Conservation (phyloP, 2,888 invertebrate species). For the Stictocephala bisonia region DNA sequence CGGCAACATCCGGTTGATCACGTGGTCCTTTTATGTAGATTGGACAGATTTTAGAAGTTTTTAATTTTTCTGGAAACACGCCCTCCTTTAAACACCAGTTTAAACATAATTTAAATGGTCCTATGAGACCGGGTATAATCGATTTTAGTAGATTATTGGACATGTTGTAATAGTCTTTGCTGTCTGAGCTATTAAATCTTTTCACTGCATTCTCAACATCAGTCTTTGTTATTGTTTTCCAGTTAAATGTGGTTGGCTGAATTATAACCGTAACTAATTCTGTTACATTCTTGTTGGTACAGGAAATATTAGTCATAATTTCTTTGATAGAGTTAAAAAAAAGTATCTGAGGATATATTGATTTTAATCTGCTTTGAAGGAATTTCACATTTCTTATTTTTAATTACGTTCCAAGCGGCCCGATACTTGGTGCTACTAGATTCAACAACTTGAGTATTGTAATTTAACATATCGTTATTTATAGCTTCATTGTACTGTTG, state of each 20-base stretch:
- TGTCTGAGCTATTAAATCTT: neutral
- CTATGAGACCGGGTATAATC: neutral
- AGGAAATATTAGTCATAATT: too few species aligned
- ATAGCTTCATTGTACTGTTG: too few species aligned
- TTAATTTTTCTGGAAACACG: neutral
- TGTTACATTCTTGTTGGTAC: too few species aligned
- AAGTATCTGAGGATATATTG: too few species aligned
- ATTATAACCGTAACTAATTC: too few species aligned
- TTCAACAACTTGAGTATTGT: too few species aligned
- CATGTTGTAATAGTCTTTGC: neutral
- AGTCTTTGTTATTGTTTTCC: neutral
- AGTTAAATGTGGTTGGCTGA: neutral
- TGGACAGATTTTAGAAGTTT: neutral
- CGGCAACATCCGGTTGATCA: neutral
- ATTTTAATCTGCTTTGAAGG: too few species aligned
- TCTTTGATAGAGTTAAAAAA: too few species aligned
- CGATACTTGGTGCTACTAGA: too few species aligned
- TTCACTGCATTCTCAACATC: neutral
- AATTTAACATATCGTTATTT: too few species aligned
- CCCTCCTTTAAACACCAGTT: neutral
- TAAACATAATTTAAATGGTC: neutral
- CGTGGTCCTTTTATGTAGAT: neutral
- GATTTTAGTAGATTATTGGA: neutral
- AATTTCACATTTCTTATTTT: too few species aligned
- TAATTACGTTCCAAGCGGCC: too few species aligned